Percentiles rank a stretch among this genome's conserved stretches.
These are phyloP conservation scores for Euschistus heros DNA, from an alignment of 1,140 invertebrate genomes.

Conservation along the genomic window DNA sequence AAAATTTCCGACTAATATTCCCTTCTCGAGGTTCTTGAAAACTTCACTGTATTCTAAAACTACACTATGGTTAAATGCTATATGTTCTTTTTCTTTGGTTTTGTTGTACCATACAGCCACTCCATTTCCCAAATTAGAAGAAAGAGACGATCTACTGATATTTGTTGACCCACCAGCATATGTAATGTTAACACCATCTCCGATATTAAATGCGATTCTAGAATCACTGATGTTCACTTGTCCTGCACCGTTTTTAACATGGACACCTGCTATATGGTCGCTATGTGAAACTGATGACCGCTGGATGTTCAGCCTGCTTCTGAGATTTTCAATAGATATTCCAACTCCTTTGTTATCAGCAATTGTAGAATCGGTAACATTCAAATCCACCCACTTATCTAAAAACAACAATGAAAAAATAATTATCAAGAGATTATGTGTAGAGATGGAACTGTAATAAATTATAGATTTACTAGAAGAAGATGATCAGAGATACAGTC, in stretches of 20 bases:
- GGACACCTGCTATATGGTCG: constrained; percentile 75
- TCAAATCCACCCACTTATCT: constrained; percentile 77
- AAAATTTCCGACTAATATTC: constrained; percentile 69
- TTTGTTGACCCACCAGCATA: constrained; percentile 83
- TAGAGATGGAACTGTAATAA: no score
- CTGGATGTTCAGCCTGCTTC: constrained; percentile 69
- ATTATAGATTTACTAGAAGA: no score
- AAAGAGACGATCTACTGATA: constrained; percentile 66
- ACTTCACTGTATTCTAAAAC: constrained; percentile 79
- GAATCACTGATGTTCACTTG: constrained; percentile 86
- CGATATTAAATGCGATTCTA: constrained; percentile 79
- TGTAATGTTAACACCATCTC: constrained; percentile 84
- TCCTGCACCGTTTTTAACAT: constrained; percentile 74
- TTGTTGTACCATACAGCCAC: constrained; percentile 66
- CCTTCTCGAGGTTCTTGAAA: constrained; percentile 69
- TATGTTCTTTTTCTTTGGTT: constrained; percentile 63
- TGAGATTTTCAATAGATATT: constrained; percentile 70
- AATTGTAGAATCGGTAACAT: constrained; percentile 72
- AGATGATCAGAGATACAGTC: no score
- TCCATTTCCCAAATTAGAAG: constrained; percentile 74
- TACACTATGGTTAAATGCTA: constrained; percentile 70
- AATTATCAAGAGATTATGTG: no score
- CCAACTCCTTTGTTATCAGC: constrained; percentile 87
- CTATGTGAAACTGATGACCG: constrained; percentile 75
- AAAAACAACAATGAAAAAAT: constrained; percentile 28